Percentiles rank a stretch among this genome's conserved stretches.
These are phyloP conservation scores for Channa maculata DNA, from an alignment of 2,113 vertebrate genomes.

Conservation along the genomic window DNA sequence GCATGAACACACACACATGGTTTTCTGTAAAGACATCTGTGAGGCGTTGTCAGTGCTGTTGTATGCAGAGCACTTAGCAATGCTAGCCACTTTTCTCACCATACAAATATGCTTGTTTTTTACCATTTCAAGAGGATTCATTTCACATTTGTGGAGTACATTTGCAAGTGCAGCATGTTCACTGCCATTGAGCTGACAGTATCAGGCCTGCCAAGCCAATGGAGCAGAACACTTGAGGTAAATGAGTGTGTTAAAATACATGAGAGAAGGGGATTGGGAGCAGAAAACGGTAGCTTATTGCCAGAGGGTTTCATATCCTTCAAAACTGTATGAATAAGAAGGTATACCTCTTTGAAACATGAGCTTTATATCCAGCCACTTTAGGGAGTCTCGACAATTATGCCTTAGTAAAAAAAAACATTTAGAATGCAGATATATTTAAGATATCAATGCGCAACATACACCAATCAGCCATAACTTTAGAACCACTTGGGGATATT, in stretches of 20 bases:
- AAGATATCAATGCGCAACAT: not conserved
- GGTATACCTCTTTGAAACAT: conserved; percentile 1
- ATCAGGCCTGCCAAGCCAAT: conserved; percentile 12
- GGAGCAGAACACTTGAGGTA: conserved; percentile 24
- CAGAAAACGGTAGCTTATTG: conserved; percentile 20
- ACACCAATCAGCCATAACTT: too few relatives aligned
- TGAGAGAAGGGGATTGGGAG: conserved; percentile 6
- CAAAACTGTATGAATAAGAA: conserved; percentile 16
- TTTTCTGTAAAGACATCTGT: not conserved
- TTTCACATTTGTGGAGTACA: conserved; percentile 11
- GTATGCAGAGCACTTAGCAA: too few relatives aligned
- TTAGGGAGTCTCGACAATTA: not conserved
- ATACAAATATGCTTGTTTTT: conserved; percentile 44
- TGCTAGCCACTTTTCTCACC: conserved; percentile 12
- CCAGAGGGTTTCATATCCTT: conserved; percentile 19
- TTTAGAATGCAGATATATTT: not conserved
- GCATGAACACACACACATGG: not conserved
- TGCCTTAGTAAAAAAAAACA: not conserved
- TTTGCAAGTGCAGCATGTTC: conserved; percentile 3
- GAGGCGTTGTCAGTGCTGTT: not conserved
- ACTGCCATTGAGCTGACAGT: conserved; percentile 17
- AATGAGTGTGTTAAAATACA: conserved; percentile 37
- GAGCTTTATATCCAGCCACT: conserved; percentile 1
- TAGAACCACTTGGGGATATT: too few relatives aligned
- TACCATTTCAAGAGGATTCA: not conserved